Conservation (phyloP, 2,797 vertebrate genomes). For the Spheniscus humboldti region DNA sequence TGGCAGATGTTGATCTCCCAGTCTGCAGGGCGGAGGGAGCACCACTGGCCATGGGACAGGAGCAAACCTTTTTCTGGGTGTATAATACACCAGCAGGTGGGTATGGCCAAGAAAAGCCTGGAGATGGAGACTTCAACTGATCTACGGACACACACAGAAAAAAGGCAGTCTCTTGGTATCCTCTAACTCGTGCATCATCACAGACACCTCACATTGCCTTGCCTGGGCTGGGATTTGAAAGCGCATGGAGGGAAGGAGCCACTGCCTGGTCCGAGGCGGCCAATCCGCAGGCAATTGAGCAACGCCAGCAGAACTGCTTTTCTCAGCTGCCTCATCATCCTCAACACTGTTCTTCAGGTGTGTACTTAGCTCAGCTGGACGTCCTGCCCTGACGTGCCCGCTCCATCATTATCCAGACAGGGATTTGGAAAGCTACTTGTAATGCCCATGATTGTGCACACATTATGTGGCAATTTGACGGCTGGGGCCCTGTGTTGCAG, state of each 20-base stretch:
- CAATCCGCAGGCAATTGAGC: rapidly evolving
- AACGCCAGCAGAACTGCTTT: rapidly evolving
- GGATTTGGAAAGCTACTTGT: not conserved
- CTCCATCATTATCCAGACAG: slow-evolving; percentile 31
- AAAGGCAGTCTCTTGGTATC: rapidly evolving
- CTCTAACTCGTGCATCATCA: not conserved
- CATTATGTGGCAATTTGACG: not conserved
- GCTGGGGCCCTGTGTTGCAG: not conserved
- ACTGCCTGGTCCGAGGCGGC: not conserved
- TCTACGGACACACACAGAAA: not conserved
- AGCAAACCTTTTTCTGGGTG: not conserved
- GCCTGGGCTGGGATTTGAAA: not conserved
- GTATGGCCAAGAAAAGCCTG: not conserved
- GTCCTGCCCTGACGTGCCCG: not conserved
- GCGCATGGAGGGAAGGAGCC: rapidly evolving
- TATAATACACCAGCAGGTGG: not conserved
- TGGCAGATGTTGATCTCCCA: not conserved
- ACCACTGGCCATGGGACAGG: not conserved
- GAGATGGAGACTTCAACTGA: not conserved
- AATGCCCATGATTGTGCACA: slow-evolving; percentile 7
- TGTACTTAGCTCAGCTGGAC: slow-evolving; percentile 36
- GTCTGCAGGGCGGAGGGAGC: not conserved
- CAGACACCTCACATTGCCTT: not conserved
- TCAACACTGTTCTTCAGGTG: not conserved
- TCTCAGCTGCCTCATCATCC: not conserved